A percentile compares a stretch with the other conserved stretches of the same genome.
Evolutionary conservation across 2,888 invertebrate species (phyloP).

Genomic region (Polydrusus cervinus): DNA sequence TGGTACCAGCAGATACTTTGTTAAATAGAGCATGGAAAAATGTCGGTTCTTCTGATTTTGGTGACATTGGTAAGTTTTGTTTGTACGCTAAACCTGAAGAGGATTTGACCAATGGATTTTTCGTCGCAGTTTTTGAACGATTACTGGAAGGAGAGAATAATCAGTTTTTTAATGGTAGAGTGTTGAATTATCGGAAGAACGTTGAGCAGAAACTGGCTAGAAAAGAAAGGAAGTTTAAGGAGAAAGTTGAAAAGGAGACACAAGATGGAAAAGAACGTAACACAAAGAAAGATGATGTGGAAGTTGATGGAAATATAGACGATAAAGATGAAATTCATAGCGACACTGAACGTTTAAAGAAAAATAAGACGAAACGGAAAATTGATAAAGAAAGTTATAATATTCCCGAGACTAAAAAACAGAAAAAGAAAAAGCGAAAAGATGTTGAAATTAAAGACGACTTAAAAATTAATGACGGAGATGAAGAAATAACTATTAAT

Average conservation of each 20-base stretch:
- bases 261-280: not conserved
- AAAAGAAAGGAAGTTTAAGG: slow-evolving; percentile 18
- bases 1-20: slow-evolving; percentile 77
- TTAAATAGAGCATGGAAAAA: slow-evolving; percentile 81
- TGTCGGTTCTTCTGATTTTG: slow-evolving; percentile 78
- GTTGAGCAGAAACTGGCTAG: slow-evolving; percentile 45
- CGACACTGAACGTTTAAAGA: not conserved
- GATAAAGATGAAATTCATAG: not conserved
- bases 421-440: slow-evolving; percentile 19
- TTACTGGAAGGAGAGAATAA: slow-evolving; percentile 70
- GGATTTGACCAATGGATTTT: slow-evolving; percentile 95
- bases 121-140: slow-evolving; percentile 91
- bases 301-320: not conserved
- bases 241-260: not conserved
- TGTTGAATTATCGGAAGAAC: slow-evolving; percentile 59
- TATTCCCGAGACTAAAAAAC: not conserved
- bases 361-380: not conserved
- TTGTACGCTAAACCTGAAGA: slow-evolving; percentile 84
- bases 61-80: slow-evolving; percentile 82
- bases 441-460: not conserved
- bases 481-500: not conserved
- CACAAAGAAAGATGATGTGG: not conserved
- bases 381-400: not conserved
- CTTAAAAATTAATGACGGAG: not conserved
- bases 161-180: slow-evolving; percentile 61